Conservation (phyloP, 1,140 invertebrate species). For the Branchinecta lynchi region DNA sequence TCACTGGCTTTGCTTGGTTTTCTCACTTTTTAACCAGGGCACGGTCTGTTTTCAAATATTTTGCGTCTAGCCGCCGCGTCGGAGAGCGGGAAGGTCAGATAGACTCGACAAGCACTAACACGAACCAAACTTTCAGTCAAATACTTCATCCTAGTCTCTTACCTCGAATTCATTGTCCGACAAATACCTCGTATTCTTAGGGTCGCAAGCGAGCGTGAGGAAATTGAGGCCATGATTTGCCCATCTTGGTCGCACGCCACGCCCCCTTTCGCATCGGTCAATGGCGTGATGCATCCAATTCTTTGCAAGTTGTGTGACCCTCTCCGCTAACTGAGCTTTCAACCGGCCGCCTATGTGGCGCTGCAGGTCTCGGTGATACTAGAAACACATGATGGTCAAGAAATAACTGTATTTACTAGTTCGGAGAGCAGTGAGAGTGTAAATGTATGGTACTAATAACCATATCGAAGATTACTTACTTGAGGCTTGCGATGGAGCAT, state of each 20-base stretch:
- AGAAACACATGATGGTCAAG: slow-evolving; percentile 21
- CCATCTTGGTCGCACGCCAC: slow-evolving; percentile 66
- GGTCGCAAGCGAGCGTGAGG: slow-evolving; percentile 61
- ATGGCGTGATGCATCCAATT: slow-evolving; percentile 76
- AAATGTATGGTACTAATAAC: too few species aligned
- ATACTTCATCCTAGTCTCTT: slow-evolving; percentile 21
- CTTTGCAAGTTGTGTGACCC: slow-evolving; percentile 55
- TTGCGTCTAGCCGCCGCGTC: too few species aligned
- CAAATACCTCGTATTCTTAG: slow-evolving; percentile 54
- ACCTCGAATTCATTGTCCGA: slow-evolving; percentile 55
- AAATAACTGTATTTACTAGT: too few species aligned
- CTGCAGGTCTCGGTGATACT: slow-evolving; percentile 66
- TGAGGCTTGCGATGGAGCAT: too few species aligned
- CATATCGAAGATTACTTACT: too few species aligned
- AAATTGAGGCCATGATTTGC: slow-evolving; percentile 71
- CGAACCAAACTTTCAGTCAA: neutral
- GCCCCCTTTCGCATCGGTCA: slow-evolving; percentile 59
- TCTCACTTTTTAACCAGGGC: too few species aligned
- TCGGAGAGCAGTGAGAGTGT: neutral
- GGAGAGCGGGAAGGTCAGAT: too few species aligned
- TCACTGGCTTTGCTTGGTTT: too few species aligned
- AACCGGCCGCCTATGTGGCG: slow-evolving; percentile 40
- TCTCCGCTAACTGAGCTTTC: slow-evolving; percentile 28
- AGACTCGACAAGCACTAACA: too few species aligned
- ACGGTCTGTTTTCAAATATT: too few species aligned